phyloP scores from a whole-genome alignment of 2,888 invertebrate species.

The Lepidocyrtoides sp. region DNA sequence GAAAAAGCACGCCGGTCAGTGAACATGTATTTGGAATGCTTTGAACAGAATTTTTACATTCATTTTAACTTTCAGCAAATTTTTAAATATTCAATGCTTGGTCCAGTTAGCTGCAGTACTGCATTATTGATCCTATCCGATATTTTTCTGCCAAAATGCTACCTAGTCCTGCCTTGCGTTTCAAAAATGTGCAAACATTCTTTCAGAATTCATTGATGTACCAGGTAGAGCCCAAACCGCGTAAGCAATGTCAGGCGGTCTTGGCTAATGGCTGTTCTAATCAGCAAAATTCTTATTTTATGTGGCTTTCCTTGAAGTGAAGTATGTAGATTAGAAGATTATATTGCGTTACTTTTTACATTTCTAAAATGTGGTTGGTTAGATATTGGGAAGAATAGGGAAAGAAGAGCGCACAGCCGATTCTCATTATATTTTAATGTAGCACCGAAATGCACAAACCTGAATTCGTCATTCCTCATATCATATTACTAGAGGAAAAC shows the following conservation, averaged over 20 bases:
- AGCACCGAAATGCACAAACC: background rate
- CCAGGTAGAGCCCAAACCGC: background rate
- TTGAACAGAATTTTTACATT: background rate
- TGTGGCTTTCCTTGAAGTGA: conserved; percentile 66
- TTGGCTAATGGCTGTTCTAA: conserved; percentile 71
- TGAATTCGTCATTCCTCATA: background rate
- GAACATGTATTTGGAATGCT: conserved; percentile 19
- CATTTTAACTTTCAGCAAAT: background rate
- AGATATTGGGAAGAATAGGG: conserved; percentile 19
- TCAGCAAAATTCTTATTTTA: conserved; percentile 75
- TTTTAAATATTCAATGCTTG: background rate
- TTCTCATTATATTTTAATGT: conserved; percentile 4
- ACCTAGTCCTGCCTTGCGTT: too few species aligned
- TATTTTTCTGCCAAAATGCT: background rate
- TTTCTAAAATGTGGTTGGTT: conserved; percentile 39
- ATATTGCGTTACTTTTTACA: conserved; percentile 55
- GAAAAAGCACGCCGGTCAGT: background rate
- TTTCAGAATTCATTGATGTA: background rate
- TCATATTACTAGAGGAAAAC: too few species aligned
- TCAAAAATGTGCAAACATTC: conserved; percentile 5
- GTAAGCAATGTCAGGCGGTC: conserved; percentile 56
- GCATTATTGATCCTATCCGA: background rate
- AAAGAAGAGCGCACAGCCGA: background rate
- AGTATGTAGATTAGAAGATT: conserved; percentile 73
- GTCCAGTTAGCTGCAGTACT: too few species aligned